Conservation (phyloP, 2,797 vertebrate species). For the Serranus cabrilla region DNA sequence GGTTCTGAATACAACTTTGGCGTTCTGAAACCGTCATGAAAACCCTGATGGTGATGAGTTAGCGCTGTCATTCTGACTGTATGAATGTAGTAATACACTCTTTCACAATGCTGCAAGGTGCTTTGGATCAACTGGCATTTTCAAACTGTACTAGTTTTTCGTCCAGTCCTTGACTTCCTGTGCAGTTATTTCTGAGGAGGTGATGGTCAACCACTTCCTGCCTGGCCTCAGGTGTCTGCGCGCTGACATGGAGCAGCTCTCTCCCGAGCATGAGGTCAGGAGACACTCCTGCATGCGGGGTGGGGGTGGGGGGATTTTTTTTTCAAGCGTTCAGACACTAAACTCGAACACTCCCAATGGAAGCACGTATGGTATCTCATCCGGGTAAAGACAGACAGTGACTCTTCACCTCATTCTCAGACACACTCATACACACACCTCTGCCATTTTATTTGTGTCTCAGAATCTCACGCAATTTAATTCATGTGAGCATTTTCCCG, state of each 20-base stretch:
- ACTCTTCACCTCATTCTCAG: conserved; percentile 36
- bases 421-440: conserved; percentile 56
- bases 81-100: not conserved
- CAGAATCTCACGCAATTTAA: conserved; percentile 55
- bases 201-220: conserved; percentile 99
- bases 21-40: not conserved
- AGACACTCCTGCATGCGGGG: conserved; percentile 12
- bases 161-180: conserved; percentile 62
- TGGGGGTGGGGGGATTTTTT: not conserved
- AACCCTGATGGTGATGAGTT: not conserved
- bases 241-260: conserved; percentile 97
- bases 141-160: not conserved
- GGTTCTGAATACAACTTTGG: not conserved
- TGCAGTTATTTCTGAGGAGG: conserved; percentile 98
- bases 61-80: not conserved
- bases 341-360: not conserved
- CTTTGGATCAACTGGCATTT: conserved; percentile 4
- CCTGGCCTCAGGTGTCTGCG: conserved; percentile 97
- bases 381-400: conserved; percentile 36
- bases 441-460: conserved; percentile 64
- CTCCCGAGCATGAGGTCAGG: conserved; percentile 96
- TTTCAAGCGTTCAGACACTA: conserved; percentile 6
- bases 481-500: conserved; percentile 72
- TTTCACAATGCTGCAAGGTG: not conserved
- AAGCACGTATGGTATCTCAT: not conserved